Conservation (phyloP, 2,797 vertebrate species). For the Halcyon smyrnensis region DNA sequence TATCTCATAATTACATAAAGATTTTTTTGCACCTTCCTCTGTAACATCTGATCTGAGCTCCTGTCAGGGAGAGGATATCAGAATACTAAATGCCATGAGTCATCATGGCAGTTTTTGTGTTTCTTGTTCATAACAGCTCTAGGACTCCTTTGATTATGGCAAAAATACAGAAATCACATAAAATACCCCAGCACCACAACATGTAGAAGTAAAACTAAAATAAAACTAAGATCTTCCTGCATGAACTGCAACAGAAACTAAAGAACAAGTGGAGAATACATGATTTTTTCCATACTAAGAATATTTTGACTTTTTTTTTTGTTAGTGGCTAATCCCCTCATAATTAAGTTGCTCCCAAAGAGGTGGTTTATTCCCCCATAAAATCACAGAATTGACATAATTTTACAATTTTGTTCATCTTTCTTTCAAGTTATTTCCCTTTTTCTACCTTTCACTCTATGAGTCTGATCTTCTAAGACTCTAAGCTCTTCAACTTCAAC, state of each 20-base stretch:
- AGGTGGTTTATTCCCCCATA: background rate
- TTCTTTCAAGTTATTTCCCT: background rate
- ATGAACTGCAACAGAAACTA: background rate
- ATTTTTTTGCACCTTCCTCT: conserved; percentile 33
- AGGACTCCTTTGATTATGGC: background rate
- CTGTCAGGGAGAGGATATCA: background rate
- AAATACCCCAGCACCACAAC: background rate
- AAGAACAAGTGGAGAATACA: background rate
- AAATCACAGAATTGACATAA: background rate
- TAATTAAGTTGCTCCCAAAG: background rate
- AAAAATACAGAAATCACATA: background rate
- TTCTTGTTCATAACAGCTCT: background rate
- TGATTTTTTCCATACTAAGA: background rate
- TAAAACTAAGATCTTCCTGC: background rate
- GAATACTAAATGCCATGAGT: conserved; percentile 40
- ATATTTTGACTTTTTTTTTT: background rate
- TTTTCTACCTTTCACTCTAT: background rate
- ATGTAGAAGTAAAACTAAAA: background rate
- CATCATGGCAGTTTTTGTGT: background rate
- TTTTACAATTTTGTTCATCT: background rate
- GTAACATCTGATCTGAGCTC: background rate
- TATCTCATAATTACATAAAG: background rate
- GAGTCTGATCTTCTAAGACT: background rate
- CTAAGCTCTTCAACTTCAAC: background rate
- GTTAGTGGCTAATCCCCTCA: background rate